These are phyloP conservation scores for Acanthosoma haemorrhoidale DNA, from an alignment of 2,888 invertebrate species.

Conservation along the genomic window DNA sequence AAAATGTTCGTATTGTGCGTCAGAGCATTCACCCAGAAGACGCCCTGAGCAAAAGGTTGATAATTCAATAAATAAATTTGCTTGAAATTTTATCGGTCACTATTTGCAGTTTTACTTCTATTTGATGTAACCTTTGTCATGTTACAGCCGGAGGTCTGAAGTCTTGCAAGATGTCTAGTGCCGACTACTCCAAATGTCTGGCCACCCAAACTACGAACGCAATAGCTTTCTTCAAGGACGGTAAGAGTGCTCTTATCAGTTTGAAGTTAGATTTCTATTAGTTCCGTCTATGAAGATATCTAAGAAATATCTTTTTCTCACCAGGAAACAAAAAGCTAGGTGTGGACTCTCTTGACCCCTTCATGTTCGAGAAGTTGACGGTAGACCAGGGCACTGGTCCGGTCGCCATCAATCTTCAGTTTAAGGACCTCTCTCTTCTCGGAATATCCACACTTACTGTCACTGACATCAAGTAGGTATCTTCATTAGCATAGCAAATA, in stretches of 20 bases:
- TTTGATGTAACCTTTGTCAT: too few species aligned
- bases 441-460: conserved; percentile 35
- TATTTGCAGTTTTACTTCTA: too few species aligned
- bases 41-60: too few species aligned
- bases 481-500: too few species aligned
- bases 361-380: conserved; percentile 38
- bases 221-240: not conserved
- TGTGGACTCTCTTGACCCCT: conserved; percentile 42
- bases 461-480: conserved; percentile 39
- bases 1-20: too few species aligned
- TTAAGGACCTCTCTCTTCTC: conserved; percentile 38
- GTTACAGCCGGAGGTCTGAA: not conserved
- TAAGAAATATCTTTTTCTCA: conserved; percentile 32
- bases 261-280: too few species aligned
- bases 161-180: not conserved
- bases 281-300: too few species aligned
- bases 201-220: not conserved
- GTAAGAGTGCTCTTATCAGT: too few species aligned
- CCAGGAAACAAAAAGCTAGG: conserved; percentile 41
- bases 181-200: not conserved
- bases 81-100: too few species aligned
- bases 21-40: too few species aligned
- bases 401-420: conserved; percentile 40
- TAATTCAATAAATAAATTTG: too few species aligned
- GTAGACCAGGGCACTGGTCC: conserved; percentile 41